phyloP scores from a whole-genome alignment of 1,140 invertebrate species.

The Pararge aegeria region DNA sequence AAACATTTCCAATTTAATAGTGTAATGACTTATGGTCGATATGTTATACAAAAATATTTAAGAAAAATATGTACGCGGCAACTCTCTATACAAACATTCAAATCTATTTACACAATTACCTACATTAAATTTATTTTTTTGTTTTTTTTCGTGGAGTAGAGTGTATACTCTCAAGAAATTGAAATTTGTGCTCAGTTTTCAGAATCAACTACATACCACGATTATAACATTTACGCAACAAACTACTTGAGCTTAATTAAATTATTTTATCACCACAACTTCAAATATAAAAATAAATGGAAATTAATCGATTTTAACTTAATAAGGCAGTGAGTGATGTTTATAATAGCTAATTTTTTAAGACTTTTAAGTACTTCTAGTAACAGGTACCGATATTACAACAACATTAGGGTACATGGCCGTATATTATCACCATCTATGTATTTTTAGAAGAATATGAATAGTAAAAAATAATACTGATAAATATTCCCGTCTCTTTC shows the following conservation, averaged over 20 bases:
- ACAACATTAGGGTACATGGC: slow-evolving; percentile 10
- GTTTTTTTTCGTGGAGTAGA: background rate
- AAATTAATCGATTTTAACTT: slow-evolving; percentile 5
- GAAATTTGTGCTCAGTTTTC: slow-evolving; percentile 14
- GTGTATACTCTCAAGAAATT: background rate
- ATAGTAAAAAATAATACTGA: too few relatives aligned
- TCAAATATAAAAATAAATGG: background rate
- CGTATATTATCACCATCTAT: background rate
- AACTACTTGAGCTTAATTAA: slow-evolving; percentile 1
- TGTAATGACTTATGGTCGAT: slow-evolving; percentile 28
- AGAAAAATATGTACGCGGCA: slow-evolving; percentile 62
- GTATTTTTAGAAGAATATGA: too few relatives aligned
- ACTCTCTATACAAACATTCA: slow-evolving; percentile 65
- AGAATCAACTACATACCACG: background rate
- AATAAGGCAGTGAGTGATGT: slow-evolving; percentile 27
- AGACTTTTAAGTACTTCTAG: slow-evolving; percentile 5
- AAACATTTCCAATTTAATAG: slow-evolving; percentile 7
- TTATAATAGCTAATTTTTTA: slow-evolving; percentile 10
- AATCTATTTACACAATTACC: slow-evolving; percentile 58
- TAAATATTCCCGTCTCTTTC: too few relatives aligned
- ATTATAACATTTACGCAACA: background rate
- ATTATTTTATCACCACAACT: background rate
- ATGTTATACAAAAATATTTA: slow-evolving; percentile 69
- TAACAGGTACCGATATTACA: slow-evolving; percentile 27
- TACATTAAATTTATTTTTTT: slow-evolving; percentile 32